Evolutionary conservation across 1,140 invertebrate species (phyloP).

Genomic region (Aradophagus sp.): DNA sequence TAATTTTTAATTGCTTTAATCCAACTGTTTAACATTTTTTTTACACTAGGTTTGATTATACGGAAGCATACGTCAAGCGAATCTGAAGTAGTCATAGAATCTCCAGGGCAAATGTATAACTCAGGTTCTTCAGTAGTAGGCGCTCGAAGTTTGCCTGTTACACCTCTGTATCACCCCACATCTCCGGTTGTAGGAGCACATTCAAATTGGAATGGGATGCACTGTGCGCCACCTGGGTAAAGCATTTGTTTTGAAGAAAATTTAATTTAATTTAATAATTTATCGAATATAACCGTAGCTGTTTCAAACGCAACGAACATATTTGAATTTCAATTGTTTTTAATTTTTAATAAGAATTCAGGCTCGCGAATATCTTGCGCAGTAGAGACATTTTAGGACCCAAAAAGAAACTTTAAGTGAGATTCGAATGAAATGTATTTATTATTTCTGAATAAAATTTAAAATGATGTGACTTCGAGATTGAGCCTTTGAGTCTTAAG

Average conservation of each 20-base stretch:
- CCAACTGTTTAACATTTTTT: too few relatives aligned
- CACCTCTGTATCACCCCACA: constrained; percentile 70
- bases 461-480: constrained; percentile 68
- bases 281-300: too few relatives aligned
- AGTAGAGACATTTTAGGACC: too few relatives aligned
- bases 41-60: constrained; percentile 58
- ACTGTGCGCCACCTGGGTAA: constrained; percentile 67
- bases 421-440: background rate
- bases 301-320: too few relatives aligned
- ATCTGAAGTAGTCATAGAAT: constrained; percentile 65
- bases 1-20: too few relatives aligned
- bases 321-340: too few relatives aligned
- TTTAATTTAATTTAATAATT: too few relatives aligned
- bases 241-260: too few relatives aligned
- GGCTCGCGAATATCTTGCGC: too few relatives aligned
- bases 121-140: constrained; percentile 64
- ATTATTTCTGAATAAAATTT: too few relatives aligned
- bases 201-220: constrained; percentile 66
- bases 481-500: constrained; percentile 70
- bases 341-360: too few relatives aligned
- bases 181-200: constrained; percentile 67
- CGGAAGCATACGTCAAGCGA: constrained; percentile 67
- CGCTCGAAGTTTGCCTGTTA: constrained; percentile 69
- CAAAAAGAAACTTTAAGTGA: too few relatives aligned
- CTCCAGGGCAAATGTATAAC: constrained; percentile 71